phyloP scores from a whole-genome alignment of 2,113 vertebrate genomes.

The Pitta sordida region DNA sequence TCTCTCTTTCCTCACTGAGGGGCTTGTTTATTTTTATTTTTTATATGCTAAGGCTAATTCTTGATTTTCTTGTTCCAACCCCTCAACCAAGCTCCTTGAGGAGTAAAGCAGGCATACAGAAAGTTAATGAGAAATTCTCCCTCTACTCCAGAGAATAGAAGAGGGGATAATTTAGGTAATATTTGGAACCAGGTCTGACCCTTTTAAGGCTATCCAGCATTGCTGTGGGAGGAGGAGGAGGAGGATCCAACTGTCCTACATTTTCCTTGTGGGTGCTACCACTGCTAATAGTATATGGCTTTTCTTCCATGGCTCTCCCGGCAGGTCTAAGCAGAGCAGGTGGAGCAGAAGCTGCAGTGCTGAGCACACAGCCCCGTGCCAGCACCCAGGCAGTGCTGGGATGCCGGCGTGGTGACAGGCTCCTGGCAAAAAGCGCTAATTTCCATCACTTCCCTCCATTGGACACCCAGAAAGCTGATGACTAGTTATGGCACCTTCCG shows the following conservation, averaged over 20 bases:
- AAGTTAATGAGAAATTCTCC: conserved; percentile 58
- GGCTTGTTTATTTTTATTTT: conserved; percentile 12
- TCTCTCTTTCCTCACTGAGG: background rate
- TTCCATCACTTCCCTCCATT: background rate
- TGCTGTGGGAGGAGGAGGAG: background rate
- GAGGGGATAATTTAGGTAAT: conserved; percentile 31
- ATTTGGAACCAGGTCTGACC: conserved; percentile 1
- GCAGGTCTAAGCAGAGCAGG: background rate
- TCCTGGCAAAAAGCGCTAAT: background rate
- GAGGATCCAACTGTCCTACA: conserved; percentile 17
- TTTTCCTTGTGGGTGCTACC: background rate
- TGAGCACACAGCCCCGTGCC: fast-evolving
- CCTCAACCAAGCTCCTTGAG: background rate
- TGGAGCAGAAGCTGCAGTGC: background rate
- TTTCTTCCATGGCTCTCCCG: background rate
- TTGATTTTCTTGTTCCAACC: background rate
- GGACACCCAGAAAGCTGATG: background rate
- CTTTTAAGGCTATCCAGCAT: background rate
- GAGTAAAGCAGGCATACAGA: background rate
- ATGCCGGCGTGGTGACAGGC: fast-evolving
- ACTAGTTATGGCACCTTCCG: background rate
- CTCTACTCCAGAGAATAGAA: background rate
- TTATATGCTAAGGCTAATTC: background rate
- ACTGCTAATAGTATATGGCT: background rate
- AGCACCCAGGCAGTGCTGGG: background rate